These are phyloP conservation scores for Dendronephthya gigantea DNA, from an alignment of 64 coral and sea anemone genomes.

Conservation along the genomic window DNA sequence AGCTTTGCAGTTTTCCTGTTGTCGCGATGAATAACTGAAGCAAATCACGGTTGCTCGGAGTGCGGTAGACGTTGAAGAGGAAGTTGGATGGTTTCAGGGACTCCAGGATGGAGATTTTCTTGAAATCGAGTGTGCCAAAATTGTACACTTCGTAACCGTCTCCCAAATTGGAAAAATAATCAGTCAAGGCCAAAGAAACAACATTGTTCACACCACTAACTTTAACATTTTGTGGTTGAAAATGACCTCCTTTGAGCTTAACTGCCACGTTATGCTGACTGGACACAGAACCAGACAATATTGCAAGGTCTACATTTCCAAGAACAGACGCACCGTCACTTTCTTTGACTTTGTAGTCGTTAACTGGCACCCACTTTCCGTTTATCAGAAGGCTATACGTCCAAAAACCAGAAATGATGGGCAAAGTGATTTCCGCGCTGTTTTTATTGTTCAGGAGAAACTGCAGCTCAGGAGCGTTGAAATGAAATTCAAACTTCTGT, in stretches of 20 bases:
- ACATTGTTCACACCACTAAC: neutral
- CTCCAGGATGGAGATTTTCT: neutral
- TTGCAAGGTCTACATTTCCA: neutral
- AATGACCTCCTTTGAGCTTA: neutral
- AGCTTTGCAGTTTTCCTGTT: neutral
- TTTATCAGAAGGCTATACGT: too few relatives aligned
- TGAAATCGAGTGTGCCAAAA: slow-evolving; percentile 16
- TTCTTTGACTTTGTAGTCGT: neutral
- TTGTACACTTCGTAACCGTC: slow-evolving; percentile 26
- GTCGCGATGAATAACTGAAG: slow-evolving; percentile 19
- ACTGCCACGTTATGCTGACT: neutral
- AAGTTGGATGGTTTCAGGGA: neutral
- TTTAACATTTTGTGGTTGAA: neutral
- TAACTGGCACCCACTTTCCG: neutral
- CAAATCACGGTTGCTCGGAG: neutral
- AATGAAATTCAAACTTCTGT: neutral
- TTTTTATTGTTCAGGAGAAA: neutral
- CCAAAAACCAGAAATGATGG: neutral
- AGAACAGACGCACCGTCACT: neutral
- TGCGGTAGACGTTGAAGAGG: neutral
- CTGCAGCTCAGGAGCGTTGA: neutral
- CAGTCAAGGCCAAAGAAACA: neutral
- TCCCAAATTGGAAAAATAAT: neutral
- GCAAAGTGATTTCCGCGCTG: neutral
- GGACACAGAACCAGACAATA: neutral